Conservation (phyloP, 30 jellyfish, hydroid and myxozoan genomes). For the Hydractinia symbiolongicarpus region DNA sequence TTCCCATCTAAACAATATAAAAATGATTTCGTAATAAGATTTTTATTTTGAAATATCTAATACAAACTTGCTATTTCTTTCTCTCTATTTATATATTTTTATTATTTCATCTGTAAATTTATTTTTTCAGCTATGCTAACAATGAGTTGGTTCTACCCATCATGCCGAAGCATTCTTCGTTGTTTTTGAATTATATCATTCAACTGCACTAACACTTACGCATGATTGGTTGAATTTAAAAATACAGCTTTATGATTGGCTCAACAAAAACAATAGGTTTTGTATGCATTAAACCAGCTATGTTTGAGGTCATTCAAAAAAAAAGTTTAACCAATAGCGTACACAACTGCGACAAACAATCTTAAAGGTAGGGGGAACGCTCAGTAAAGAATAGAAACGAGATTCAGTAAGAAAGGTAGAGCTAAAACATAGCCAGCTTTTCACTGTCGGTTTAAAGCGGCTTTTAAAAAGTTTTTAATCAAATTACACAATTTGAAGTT, state of each 20-base stretch:
- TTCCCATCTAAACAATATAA: not conserved
- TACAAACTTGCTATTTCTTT: not conserved
- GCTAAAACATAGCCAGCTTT: no score
- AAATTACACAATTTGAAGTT: no score
- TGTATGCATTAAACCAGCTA: conserved; percentile 1
- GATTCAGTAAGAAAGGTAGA: no score
- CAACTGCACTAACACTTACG: conserved; percentile 1
- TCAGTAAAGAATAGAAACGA: no score
- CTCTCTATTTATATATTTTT: not conserved
- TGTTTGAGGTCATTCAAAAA: conserved; percentile 30
- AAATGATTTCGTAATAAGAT: conserved; percentile 2
- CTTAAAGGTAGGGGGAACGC: not conserved
- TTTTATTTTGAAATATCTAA: not conserved
- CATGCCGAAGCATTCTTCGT: not conserved
- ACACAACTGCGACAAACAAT: conserved; percentile 24
- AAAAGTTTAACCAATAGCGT: conserved; percentile 14
- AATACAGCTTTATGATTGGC: conserved; percentile 8
- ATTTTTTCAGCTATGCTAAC: conserved; percentile 16
- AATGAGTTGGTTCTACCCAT: not conserved
- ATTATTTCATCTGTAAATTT: not conserved
- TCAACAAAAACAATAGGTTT: not conserved
- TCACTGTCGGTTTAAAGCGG: no score
- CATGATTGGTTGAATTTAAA: conserved; percentile 19
- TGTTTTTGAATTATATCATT: conserved; percentile 13
- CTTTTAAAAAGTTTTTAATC: no score